A percentile compares a stretch with the other conserved stretches of the same genome.
Conservation (phyloP, 2,797 vertebrate species). For the Oophaga sylvatica region DNA sequence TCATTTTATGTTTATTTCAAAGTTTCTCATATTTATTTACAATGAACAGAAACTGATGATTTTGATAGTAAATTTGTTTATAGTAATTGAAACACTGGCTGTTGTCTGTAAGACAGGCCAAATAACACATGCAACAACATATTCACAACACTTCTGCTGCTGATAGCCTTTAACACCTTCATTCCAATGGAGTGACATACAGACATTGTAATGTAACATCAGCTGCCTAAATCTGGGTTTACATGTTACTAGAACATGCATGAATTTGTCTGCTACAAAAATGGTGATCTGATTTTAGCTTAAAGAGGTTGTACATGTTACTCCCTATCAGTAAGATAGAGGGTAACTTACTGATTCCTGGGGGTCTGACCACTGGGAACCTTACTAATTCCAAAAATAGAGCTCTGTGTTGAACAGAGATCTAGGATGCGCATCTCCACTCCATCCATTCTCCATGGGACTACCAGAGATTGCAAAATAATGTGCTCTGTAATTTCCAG, state of each 20-base stretch:
- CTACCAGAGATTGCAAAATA: too few species aligned
- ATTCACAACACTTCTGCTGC: background rate
- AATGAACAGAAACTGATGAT: background rate
- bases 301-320: too few species aligned
- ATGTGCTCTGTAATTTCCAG: too few species aligned
- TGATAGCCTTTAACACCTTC: background rate
- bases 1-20: slow-evolving; percentile 20
- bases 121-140: background rate
- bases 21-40: background rate
- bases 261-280: background rate
- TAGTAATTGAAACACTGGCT: background rate
- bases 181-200: background rate
- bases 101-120: background rate
- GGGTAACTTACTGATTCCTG: too few species aligned
- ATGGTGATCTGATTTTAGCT: too few species aligned
- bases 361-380: too few species aligned
- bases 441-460: too few species aligned
- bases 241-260: background rate
- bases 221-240: background rate
- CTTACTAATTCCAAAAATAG: too few species aligned
- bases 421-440: too few species aligned
- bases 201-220: background rate
- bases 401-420: too few species aligned
- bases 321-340: too few species aligned
- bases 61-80: background rate